phyloP scores from a whole-genome alignment of 1,140 invertebrate species.

The Cotesia typhae region DNA sequence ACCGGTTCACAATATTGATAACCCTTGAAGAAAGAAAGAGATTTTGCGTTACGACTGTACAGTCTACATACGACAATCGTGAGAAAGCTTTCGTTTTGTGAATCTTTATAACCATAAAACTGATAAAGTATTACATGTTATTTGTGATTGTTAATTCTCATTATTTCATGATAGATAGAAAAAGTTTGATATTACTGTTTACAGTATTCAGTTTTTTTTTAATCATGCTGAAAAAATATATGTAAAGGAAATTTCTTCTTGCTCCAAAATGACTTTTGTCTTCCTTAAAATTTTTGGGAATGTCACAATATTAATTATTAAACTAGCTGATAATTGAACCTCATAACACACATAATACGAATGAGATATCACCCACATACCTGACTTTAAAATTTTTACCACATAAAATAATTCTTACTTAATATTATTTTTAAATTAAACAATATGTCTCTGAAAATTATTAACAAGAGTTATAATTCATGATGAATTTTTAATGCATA shows the following conservation, averaged over 20 bases:
- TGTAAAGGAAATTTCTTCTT: too few relatives aligned
- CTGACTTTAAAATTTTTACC: too few relatives aligned
- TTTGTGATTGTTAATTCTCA: background rate
- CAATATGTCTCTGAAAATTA: background rate
- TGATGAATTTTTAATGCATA: background rate
- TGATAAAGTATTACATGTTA: slow-evolving; percentile 6
- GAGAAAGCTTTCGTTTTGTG: slow-evolving; percentile 28
- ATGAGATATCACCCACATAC: too few relatives aligned
- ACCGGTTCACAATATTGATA: slow-evolving; percentile 34
- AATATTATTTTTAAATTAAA: background rate
- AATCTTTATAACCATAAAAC: slow-evolving; percentile 11
- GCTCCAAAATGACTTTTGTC: too few relatives aligned
- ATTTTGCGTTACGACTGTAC: slow-evolving; percentile 12
- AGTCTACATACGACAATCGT: slow-evolving; percentile 18
- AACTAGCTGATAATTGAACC: too few relatives aligned
- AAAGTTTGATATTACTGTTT: too few relatives aligned
- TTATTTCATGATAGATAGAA: slow-evolving; percentile 6
- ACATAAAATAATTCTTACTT: too few relatives aligned
- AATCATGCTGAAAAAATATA: too few relatives aligned
- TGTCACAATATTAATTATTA: too few relatives aligned
- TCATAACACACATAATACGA: too few relatives aligned
- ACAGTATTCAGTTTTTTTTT: too few relatives aligned
- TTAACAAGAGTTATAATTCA: slow-evolving; percentile 4
- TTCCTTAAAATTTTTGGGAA: too few relatives aligned
- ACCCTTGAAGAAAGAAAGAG: background rate